These are phyloP conservation scores for Acanthosepion pharaonis DNA, from an alignment of 2,888 invertebrate species.

Conservation along the genomic window DNA sequence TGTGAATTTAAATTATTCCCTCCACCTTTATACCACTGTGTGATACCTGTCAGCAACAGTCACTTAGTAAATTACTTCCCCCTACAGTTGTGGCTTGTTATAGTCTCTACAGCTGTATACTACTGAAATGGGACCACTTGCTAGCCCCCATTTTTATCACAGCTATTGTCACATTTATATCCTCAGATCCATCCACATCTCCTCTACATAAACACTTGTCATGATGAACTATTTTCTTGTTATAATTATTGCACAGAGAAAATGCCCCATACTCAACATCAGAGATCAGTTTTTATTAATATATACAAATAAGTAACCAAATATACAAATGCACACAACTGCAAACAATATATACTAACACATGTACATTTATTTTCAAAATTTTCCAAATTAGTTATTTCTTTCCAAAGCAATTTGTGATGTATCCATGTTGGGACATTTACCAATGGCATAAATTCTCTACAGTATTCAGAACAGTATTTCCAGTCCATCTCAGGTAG, in stretches of 20 bases:
- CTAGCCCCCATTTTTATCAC: not conserved
- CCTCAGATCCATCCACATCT: constrained; percentile 33
- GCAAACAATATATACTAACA: not conserved
- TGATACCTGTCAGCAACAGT: constrained; percentile 17
- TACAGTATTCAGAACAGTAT: not conserved
- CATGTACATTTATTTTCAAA: not conserved
- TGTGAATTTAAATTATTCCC: constrained; percentile 11
- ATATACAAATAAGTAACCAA: not conserved
- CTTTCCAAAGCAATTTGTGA: constrained; percentile 33
- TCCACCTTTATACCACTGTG: constrained; percentile 33
- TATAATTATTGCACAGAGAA: not conserved
- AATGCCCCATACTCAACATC: not conserved
- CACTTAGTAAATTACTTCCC: not conserved
- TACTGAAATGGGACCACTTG: constrained; percentile 33
- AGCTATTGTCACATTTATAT: not conserved
- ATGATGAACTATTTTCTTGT: not conserved
- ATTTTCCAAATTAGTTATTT: not conserved
- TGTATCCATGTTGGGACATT: not conserved
- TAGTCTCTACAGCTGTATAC: not conserved
- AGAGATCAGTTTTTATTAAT: not conserved
- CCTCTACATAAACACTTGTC: not conserved
- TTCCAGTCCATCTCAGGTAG: constrained; percentile 33
- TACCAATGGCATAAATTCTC: not conserved
- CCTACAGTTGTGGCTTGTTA: not conserved
- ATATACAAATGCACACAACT: not conserved